Conservation (phyloP, 2,113 vertebrate genomes). For the Falcunculus frontatus region DNA sequence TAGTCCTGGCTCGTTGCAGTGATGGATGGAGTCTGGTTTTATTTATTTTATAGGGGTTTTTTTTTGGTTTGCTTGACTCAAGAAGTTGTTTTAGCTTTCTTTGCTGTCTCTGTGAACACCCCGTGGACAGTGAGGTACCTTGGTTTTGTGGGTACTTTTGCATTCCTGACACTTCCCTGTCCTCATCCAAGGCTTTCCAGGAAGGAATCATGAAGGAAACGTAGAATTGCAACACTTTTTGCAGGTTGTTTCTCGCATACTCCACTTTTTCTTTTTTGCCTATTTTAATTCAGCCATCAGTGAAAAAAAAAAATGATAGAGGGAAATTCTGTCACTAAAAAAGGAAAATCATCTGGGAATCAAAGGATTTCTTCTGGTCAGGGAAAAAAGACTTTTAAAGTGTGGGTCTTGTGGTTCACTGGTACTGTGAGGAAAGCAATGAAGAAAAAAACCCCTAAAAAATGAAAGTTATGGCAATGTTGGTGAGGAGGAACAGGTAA, state of each 20-base stretch:
- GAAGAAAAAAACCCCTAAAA: not conserved
- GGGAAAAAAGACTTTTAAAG: not conserved
- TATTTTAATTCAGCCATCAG: not conserved
- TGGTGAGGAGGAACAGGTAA: not conserved
- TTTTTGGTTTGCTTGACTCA: not conserved
- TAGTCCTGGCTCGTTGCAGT: not conserved
- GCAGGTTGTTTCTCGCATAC: not conserved
- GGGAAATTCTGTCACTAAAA: not conserved
- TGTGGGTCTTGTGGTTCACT: not conserved
- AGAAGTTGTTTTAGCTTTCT: not conserved
- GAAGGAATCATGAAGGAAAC: not conserved
- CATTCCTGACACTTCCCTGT: not conserved
- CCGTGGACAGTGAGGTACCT: accelerated
- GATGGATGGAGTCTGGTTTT: not conserved
- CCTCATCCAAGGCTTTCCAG: not conserved
- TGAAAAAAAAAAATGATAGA: not conserved
- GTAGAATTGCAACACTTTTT: not conserved
- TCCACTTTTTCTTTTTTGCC: not conserved
- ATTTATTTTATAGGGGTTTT: not conserved
- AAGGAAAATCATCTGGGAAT: not conserved
- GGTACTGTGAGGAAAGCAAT: not conserved
- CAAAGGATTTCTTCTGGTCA: not conserved
- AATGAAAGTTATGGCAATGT: not conserved
- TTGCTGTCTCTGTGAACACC: not conserved
- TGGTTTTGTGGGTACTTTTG: not conserved